A percentile compares a stretch with the other conserved stretches of the same genome.
These are phyloP conservation scores for Microplitis deprimator DNA, from an alignment of 2,888 invertebrate species.

Conservation along the genomic window DNA sequence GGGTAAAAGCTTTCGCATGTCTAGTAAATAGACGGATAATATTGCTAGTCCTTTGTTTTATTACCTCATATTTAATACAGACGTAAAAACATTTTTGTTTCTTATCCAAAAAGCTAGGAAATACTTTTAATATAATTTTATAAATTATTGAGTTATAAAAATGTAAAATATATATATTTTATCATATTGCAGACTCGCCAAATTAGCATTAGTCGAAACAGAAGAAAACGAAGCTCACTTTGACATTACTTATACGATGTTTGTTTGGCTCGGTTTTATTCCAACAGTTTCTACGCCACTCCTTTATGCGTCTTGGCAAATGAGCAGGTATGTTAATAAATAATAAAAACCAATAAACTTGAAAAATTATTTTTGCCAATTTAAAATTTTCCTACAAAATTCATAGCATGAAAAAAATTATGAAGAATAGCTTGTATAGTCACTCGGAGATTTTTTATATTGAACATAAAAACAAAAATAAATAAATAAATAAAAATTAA, in stretches of 20 bases:
- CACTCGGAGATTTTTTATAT: too few species aligned
- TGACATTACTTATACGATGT: slow-evolving; percentile 79
- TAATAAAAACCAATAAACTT: neutral
- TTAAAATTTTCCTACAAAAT: too few species aligned
- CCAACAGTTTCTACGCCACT: slow-evolving; percentile 79
- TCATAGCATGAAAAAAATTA: too few species aligned
- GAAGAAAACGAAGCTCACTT: slow-evolving; percentile 80
- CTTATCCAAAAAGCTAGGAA: too few species aligned
- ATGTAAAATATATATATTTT: neutral
- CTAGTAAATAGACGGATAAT: neutral
- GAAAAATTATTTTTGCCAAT: too few species aligned
- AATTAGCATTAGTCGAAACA: slow-evolving; percentile 78
- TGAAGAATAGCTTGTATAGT: too few species aligned
- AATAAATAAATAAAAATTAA: neutral
- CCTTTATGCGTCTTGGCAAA: slow-evolving; percentile 78
- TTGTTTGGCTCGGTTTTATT: slow-evolving; percentile 81
- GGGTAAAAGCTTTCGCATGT: neutral
- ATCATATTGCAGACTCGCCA: slow-evolving; percentile 72
- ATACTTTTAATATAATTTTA: too few species aligned
- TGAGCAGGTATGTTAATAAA: slow-evolving; percentile 74
- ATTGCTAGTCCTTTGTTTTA: neutral
- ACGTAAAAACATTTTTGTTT: too few species aligned
- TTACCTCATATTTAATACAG: neutral
- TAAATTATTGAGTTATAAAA: too few species aligned
- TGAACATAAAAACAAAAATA: too few species aligned